Evolutionary conservation across 2,113 vertebrate species (phyloP), one percentile per base, ranked within the genome.

Genomic region (Meleagris gallopavo): DNA sequence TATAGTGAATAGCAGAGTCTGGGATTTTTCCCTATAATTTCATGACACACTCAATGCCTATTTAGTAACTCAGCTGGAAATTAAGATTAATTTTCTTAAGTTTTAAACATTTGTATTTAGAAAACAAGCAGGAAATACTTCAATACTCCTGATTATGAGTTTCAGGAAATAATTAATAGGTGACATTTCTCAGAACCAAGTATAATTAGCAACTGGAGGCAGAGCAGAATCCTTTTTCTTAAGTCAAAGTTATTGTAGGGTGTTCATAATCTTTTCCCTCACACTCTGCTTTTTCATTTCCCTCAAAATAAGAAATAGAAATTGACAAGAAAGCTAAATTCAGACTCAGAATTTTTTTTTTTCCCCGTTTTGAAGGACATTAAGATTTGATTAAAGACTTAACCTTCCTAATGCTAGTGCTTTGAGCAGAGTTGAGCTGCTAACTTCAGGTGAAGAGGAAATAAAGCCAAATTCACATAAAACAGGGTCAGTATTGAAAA

Each of bases 51-150:
- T 69, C 46, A 40, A 1, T 38, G 74, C 10, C 74, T 94, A 73
- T 67, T 93, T 95, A 83, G 57, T 77, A 88, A 89, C 76, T 77
- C 48, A 71, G 29, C 29, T 83, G 60, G 60, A 88, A 90, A 69
- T 3, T 80, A 69, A 74, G 50, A 79, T 50, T 62, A 3, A 6
- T 52, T 76, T 84, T n/a, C 72, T 79, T 36, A 2, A 74, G 18
- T 62, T 85, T 92, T 65, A 83, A 77, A 81, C n/a, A 61, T 36
- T 60, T 83, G 20, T 10, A 52, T 60, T 86, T 78, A 61, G 69
- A 89, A 92, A 79, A 41, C 14, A 87, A 89, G 45, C 34, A 77
- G 24, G 78, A 91, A 87, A 83, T 17, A 22, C 11, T 30, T 77
- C 8, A 87, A 80, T 14, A 22, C 10, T 27, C 8, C 20, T 43